Evolutionary conservation across 2,797 vertebrate species (phyloP).

Genomic region (Eremophila alpestris): DNA sequence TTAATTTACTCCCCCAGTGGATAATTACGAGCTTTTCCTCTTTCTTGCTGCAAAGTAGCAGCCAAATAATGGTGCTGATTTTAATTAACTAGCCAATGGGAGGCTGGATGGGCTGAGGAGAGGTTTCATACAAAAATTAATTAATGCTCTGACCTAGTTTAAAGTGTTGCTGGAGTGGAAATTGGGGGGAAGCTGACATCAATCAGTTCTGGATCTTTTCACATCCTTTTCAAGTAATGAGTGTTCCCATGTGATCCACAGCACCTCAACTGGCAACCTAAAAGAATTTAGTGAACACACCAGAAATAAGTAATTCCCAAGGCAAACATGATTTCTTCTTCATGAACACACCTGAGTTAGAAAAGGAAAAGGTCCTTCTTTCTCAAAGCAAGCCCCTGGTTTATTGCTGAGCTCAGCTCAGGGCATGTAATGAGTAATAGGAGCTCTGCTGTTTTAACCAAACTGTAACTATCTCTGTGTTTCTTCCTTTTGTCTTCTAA

Average conservation of each 20-base stretch:
- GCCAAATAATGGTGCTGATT: constrained; percentile 5
- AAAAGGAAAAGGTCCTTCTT: background rate
- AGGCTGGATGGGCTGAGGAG: background rate
- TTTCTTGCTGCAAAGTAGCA: background rate
- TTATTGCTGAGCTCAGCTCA: background rate
- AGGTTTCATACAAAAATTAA: constrained; percentile 32
- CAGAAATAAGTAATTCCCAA: background rate
- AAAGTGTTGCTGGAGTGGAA: constrained; percentile 25
- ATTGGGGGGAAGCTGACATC: background rate
- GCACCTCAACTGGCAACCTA: background rate
- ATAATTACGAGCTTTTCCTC: background rate
- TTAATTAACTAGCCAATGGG: constrained; percentile 49
- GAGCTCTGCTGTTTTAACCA: background rate
- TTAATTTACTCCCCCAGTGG: background rate
- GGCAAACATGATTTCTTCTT: background rate
- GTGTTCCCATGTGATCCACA: background rate
- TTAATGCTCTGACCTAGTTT: constrained; percentile 35
- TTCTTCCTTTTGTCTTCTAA: background rate
- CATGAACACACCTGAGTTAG: background rate
- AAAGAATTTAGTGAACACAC: background rate
- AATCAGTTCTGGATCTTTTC: background rate
- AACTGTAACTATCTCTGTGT: background rate
- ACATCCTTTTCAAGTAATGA: background rate
- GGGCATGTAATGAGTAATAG: background rate
- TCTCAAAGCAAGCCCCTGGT: background rate